phyloP scores from a whole-genome alignment of 35 echinoderm and acorn worm species.

The Antedon bifida region DNA sequence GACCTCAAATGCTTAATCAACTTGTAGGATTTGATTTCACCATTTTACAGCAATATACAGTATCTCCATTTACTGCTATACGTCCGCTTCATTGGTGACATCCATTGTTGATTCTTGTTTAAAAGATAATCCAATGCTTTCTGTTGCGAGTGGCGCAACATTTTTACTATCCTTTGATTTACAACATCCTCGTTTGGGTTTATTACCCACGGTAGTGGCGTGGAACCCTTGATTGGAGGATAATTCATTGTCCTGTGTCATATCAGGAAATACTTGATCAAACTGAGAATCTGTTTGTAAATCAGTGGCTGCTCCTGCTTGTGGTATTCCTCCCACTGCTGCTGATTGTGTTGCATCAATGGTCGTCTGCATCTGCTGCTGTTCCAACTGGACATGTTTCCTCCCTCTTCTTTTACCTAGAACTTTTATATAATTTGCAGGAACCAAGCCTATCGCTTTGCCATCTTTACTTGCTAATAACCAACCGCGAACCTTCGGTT shows the following conservation, averaged over 20 bases:
- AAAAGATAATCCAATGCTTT: background rate
- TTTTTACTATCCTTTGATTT: background rate
- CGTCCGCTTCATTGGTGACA: background rate
- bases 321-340: slow-evolving; percentile 1
- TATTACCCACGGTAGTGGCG: no score
- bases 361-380: slow-evolving; percentile 7
- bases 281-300: slow-evolving; percentile 17
- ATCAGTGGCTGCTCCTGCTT: slow-evolving; percentile 1
- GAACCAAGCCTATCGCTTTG: slow-evolving; percentile 59
- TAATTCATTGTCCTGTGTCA: background rate
- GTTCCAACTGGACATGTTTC: slow-evolving; percentile 15
- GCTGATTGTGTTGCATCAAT: background rate
- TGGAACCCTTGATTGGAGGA: no score
- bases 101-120: background rate
- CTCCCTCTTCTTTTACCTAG: slow-evolving; percentile 66
- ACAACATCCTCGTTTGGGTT: background rate
- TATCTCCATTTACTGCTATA: background rate
- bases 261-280: background rate
- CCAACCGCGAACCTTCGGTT: slow-evolving; percentile 86
- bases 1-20: no score
- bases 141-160: background rate
- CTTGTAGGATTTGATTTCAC: no score
- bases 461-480: slow-evolving; percentile 71
- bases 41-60: no score
- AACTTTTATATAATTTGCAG: slow-evolving; percentile 90